Evolutionary conservation across 2,113 vertebrate genomes (phyloP).

Genomic region (Bubalus kerabau): DNA sequence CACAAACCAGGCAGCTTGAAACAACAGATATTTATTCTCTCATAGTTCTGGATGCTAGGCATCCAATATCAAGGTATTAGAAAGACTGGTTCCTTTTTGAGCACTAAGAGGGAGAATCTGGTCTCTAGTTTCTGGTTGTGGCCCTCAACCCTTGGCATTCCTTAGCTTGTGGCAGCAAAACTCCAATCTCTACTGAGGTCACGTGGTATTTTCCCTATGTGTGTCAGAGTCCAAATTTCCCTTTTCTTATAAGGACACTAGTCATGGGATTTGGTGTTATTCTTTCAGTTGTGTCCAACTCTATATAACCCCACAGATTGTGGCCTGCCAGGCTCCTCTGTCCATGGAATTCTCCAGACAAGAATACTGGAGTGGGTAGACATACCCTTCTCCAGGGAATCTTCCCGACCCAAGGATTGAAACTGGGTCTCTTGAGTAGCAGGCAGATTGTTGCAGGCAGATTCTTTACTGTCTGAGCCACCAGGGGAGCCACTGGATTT

Average conservation of each 20-base stretch:
- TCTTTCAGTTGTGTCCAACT: neutral
- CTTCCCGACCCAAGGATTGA: neutral
- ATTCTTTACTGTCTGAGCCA: neutral
- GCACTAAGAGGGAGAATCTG: neutral
- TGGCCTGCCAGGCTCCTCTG: neutral
- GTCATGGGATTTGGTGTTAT: neutral
- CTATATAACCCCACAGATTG: neutral
- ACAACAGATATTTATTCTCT: neutral
- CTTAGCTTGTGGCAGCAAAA: neutral
- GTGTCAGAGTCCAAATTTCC: neutral
- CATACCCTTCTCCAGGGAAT: neutral
- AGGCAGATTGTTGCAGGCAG: neutral
- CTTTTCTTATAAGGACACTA: neutral
- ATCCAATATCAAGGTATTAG: neutral
- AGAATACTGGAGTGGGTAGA: neutral
- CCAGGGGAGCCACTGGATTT: neutral
- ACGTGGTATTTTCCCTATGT: neutral
- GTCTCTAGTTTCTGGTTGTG: neutral
- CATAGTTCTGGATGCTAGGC: neutral
- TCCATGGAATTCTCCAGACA: neutral
- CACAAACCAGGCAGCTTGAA: neutral
- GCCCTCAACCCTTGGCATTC: neutral
- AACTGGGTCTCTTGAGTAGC: neutral
- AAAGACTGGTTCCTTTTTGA: neutral
- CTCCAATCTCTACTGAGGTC: neutral